Conservation (phyloP, 2,113 vertebrate species). For the Notarius lentiginosus region DNA sequence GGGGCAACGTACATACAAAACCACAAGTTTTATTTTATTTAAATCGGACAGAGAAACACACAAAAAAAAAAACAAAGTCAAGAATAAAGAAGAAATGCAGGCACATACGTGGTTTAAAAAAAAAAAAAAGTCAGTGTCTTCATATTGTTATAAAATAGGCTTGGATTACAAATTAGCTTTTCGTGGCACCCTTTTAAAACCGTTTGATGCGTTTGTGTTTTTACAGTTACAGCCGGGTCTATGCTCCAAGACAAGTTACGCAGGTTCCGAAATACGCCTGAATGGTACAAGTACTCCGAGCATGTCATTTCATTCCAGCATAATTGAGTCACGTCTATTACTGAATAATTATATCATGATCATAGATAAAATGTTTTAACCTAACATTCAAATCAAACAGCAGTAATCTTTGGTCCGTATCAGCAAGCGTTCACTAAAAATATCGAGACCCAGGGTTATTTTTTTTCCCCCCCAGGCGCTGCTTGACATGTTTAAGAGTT, state of each 20-base stretch:
- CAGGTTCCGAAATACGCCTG: not conserved
- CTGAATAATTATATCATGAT: not conserved
- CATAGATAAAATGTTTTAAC: no score
- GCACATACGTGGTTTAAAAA: not conserved
- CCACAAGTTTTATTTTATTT: conserved; percentile 6
- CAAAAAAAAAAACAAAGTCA: conserved; percentile 1
- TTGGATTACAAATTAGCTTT: not conserved
- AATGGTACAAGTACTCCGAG: not conserved
- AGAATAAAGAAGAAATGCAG: not conserved
- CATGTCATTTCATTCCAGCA: not conserved
- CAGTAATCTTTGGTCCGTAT: not conserved
- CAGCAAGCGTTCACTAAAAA: not conserved
- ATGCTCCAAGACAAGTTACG: no score
- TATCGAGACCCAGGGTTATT: not conserved
- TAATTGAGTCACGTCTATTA: not conserved
- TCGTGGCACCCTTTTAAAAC: not conserved
- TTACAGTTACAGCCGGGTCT: not conserved
- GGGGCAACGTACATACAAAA: not conserved
- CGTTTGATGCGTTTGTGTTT: not conserved
- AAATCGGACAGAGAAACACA: not conserved
- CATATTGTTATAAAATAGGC: not conserved
- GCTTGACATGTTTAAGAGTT: no score
- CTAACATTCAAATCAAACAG: not conserved
- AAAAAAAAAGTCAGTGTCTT: not conserved
- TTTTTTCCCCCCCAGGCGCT: not conserved